Evolutionary conservation across 2,797 vertebrate species (phyloP).

Genomic region (Poeciliopsis presidionis): DNA sequence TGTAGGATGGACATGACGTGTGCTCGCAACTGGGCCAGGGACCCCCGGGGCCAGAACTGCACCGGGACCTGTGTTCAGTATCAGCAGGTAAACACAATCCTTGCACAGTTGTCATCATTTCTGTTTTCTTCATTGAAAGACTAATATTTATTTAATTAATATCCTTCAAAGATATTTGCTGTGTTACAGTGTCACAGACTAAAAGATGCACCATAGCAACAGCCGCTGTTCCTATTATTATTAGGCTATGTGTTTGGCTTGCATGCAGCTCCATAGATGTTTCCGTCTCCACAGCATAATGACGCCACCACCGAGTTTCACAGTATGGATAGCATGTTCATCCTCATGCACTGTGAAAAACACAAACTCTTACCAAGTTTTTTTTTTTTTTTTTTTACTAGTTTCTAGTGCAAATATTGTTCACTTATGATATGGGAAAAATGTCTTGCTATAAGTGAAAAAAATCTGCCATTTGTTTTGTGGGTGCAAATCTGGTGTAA

Average conservation of each 20-base stretch:
- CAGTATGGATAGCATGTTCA: no score
- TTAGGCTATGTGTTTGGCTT: not conserved
- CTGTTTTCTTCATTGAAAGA: not conserved
- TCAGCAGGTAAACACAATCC: conserved; percentile 79
- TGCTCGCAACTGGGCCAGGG: conserved; percentile 78
- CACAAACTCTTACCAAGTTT: no score
- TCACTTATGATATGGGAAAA: no score
- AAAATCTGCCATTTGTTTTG: no score
- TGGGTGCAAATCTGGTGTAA: no score
- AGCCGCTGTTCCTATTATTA: not conserved
- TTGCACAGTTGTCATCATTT: not conserved
- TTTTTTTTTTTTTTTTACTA: no score
- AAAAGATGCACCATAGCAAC: not conserved
- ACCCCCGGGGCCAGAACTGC: conserved; percentile 80
- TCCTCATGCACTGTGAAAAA: no score
- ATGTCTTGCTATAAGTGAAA: no score
- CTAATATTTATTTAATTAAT: not conserved
- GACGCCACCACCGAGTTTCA: no score
- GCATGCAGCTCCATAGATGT: no score
- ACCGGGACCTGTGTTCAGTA: conserved; percentile 81
- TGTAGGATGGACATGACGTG: conserved; percentile 86
- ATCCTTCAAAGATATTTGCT: not conserved
- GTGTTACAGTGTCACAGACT: not conserved
- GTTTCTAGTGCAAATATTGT: no score
- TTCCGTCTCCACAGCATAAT: no score